Evolutionary conservation across 2,888 invertebrate genomes (phyloP).

Genomic region (Argyresthia goedartella): DNA sequence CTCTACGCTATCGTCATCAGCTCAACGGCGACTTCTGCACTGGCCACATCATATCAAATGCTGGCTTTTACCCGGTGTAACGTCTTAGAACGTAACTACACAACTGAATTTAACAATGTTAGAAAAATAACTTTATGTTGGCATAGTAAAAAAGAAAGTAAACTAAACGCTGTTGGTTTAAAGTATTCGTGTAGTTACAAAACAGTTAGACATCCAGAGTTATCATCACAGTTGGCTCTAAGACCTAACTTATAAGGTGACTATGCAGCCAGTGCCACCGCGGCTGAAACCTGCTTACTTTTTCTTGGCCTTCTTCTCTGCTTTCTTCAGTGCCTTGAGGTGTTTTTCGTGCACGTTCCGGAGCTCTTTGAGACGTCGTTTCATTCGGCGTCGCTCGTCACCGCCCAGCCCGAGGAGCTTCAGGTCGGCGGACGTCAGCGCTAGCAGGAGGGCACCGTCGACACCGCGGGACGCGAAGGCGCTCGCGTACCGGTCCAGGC

Average conservation of each 20-base stretch:
- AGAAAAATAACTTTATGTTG: no score
- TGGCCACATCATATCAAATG: neutral
- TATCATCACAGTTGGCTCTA: no score
- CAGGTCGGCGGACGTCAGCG: slow-evolving; percentile 91
- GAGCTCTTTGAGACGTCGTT: slow-evolving; percentile 88
- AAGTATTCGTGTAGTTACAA: no score
- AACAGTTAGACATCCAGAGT: no score
- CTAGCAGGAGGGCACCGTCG: slow-evolving; percentile 87
- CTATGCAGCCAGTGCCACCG: no score
- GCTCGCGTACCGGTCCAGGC: slow-evolving; percentile 88
- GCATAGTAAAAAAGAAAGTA: no score
- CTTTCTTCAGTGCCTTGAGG: slow-evolving; percentile 88
- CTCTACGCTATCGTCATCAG: slow-evolving; percentile 51
- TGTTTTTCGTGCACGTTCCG: slow-evolving; percentile 87
- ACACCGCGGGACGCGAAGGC: slow-evolving; percentile 91
- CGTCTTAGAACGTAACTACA: slow-evolving; percentile 19
- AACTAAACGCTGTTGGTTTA: no score
- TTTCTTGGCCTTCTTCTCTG: slow-evolving; percentile 84
- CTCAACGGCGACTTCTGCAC: slow-evolving; percentile 15
- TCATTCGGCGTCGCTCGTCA: slow-evolving; percentile 83
- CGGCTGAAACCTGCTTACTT: slow-evolving; percentile 23
- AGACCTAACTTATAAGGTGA: no score
- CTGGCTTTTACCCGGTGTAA: neutral
- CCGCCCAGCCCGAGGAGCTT: slow-evolving; percentile 87
- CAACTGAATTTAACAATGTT: slow-evolving; percentile 2